Percentiles rank a stretch among this genome's conserved stretches.
phyloP scores from a whole-genome alignment of 1,140 invertebrate genomes.

The Drosophila pseudoobscura region DNA sequence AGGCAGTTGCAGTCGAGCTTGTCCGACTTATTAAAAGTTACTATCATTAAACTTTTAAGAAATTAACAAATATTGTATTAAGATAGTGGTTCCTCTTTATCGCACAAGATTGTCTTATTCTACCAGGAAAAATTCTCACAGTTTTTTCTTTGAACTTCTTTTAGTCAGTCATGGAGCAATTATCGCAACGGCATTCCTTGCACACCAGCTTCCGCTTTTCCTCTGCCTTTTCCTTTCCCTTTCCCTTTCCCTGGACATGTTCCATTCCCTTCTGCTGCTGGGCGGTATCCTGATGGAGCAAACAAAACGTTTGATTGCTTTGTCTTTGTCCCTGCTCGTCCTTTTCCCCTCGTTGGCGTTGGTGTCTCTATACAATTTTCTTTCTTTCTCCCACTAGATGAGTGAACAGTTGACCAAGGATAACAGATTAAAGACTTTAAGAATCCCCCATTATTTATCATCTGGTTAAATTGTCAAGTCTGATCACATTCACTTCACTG shows the following conservation, averaged over 20 bases:
- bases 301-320: conserved; percentile 40
- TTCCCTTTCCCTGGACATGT: background rate
- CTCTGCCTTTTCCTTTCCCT: too few relatives aligned
- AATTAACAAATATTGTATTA: too few relatives aligned
- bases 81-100: too few relatives aligned
- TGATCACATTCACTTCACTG: background rate
- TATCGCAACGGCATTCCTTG: too few relatives aligned
- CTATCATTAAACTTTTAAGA: too few relatives aligned
- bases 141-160: too few relatives aligned
- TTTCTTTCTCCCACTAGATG: conserved; percentile 15
- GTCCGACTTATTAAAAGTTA: too few relatives aligned
- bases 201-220: too few relatives aligned
- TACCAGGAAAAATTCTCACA: too few relatives aligned
- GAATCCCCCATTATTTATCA: background rate
- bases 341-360: background rate
- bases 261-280: conserved; percentile 11
- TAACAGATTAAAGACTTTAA: background rate
- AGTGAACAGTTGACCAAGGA: conserved; percentile 10
- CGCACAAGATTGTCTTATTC: too few relatives aligned
- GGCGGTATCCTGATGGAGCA: conserved; percentile 1
- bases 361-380: conserved; percentile 1
- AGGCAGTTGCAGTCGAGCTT: too few relatives aligned
- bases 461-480: conserved; percentile 6
- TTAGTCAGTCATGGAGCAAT: too few relatives aligned
- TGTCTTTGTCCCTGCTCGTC: conserved; percentile 23